Evolutionary conservation across 53 echinoderm and acorn worm genomes (phyloP).

Genomic region (Antedon mediterranea): DNA sequence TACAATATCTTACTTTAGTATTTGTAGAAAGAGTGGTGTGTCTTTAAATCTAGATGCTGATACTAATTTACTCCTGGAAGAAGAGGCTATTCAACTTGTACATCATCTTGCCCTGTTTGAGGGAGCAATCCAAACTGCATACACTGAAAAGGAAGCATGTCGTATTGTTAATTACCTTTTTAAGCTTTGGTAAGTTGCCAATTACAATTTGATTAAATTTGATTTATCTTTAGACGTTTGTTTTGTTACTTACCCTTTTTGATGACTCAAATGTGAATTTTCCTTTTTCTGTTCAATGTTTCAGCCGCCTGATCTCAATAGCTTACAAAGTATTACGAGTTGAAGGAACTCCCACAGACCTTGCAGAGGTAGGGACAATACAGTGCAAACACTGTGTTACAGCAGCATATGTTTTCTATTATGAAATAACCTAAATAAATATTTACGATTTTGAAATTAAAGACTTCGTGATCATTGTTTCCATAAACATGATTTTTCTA

Average conservation of each 20-base stretch:
- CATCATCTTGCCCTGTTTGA: constrained; percentile 53
- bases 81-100: constrained; percentile 47
- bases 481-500: too few relatives aligned
- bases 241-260: neutral
- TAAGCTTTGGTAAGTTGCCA: constrained; percentile 39
- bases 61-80: constrained; percentile 15
- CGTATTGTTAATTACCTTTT: constrained; percentile 42
- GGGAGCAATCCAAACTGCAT: constrained; percentile 35
- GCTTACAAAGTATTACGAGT: constrained; percentile 53
- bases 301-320: constrained; percentile 50
- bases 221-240: too few relatives aligned
- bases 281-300: neutral
- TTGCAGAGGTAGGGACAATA: constrained; percentile 3
- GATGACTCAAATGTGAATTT: neutral
- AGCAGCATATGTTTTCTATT: neutral
- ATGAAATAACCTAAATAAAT: neutral
- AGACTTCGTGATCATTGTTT: too few relatives aligned
- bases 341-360: constrained; percentile 22
- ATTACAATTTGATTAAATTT: neutral
- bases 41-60: constrained; percentile 14
- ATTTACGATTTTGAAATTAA: too few relatives aligned
- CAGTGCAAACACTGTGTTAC: neutral
- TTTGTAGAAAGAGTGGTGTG: neutral
- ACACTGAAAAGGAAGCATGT: constrained; percentile 35
- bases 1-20: neutral